Percentiles rank a stretch among this genome's conserved stretches.
Evolutionary conservation across 2,888 invertebrate genomes (phyloP).

Genomic region (Rhagonycha fulva): DNA sequence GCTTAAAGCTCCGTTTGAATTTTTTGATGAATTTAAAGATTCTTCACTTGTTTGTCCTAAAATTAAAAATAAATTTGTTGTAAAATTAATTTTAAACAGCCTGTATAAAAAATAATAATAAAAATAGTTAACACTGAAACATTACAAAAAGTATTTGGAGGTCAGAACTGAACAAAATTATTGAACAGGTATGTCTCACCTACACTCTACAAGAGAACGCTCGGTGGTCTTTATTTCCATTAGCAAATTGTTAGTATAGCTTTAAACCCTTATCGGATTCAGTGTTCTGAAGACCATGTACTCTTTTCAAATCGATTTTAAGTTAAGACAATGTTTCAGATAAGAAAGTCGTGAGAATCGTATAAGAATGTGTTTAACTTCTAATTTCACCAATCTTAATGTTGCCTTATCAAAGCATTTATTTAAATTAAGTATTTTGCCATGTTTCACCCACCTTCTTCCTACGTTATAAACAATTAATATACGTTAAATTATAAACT

Average conservation of each 20-base stretch:
- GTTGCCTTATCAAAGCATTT: conserved; percentile 48
- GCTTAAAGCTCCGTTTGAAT: conserved; percentile 62
- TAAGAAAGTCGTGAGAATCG: conserved; percentile 37
- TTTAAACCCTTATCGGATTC: conserved; percentile 43
- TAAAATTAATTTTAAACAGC: background rate
- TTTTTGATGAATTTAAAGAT: conserved; percentile 66
- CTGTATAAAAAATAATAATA: background rate
- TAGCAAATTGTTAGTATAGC: conserved; percentile 24
- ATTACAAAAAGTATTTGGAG: conserved; percentile 2
- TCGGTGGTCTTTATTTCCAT: conserved; percentile 34
- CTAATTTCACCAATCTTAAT: conserved; percentile 51
- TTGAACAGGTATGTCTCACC: conserved; percentile 17
- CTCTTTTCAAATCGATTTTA: conserved; percentile 55
- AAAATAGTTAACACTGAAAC: background rate
- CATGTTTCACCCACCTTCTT: conserved; percentile 47
- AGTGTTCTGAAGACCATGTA: conserved; percentile 49
- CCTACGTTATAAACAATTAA: conserved; percentile 20
- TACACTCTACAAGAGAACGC: conserved; percentile 21
- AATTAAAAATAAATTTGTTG: conserved; percentile 34
- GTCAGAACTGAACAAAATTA: conserved; percentile 9
- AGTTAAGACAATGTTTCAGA: conserved; percentile 55
- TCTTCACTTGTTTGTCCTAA: conserved; percentile 87
- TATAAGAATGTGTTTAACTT: conserved; percentile 41
- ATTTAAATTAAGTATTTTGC: conserved; percentile 53
- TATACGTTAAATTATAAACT: background rate